phyloP scores from a whole-genome alignment of 2,113 vertebrate genomes.

The Semnornis frantzii region DNA sequence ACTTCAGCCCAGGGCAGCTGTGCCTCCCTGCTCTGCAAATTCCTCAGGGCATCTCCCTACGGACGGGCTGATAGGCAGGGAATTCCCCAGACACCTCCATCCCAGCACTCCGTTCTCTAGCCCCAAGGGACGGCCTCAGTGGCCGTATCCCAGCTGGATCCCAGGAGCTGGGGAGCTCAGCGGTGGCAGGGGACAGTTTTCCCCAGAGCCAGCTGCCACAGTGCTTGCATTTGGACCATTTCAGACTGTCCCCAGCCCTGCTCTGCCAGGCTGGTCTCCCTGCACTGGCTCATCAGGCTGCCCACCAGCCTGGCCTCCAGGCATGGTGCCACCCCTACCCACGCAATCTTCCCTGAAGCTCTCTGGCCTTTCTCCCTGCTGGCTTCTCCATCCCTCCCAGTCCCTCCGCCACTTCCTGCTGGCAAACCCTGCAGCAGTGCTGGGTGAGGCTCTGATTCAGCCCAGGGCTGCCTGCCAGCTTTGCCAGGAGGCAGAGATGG shows the following conservation, averaged over 20 bases:
- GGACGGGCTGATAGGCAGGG: background rate
- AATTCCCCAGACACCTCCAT: background rate
- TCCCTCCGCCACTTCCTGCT: background rate
- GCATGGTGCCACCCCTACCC: background rate
- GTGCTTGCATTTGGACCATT: background rate
- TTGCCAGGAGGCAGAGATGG: background rate
- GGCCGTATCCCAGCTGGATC: background rate
- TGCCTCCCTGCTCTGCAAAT: background rate
- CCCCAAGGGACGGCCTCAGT: background rate
- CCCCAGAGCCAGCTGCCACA: background rate
- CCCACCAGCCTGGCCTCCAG: background rate
- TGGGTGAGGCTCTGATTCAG: slow-evolving; percentile 19
- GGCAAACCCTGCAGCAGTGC: background rate
- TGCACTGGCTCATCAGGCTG: background rate
- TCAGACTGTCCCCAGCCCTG: background rate
- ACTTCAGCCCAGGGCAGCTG: background rate
- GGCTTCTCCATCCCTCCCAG: background rate
- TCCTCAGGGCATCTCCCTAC: background rate
- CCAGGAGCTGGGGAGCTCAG: background rate
- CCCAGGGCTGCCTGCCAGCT: background rate
- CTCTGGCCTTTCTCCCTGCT: background rate
- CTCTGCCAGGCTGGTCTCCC: fast-evolving
- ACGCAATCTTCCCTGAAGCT: background rate
- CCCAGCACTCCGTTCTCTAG: background rate
- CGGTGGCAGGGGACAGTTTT: background rate